Conservation (phyloP, 2,797 vertebrate genomes). For the Ctenochaetus hawaiiensis region DNA sequence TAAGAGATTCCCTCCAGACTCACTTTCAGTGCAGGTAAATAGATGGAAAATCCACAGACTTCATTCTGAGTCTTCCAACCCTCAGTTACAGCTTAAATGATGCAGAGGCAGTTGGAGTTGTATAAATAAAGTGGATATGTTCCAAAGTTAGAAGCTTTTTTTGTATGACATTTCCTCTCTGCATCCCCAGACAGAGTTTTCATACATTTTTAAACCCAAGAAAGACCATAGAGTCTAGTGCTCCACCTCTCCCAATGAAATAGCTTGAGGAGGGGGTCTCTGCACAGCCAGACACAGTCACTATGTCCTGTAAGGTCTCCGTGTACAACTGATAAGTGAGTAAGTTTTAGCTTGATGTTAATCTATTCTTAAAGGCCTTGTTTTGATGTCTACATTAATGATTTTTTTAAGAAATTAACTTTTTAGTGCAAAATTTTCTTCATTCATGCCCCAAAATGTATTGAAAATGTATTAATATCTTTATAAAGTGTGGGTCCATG, state of each 20-base stretch:
- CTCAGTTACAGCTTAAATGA: neutral
- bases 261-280: neutral
- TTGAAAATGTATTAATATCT: neutral
- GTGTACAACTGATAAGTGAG: neutral
- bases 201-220: neutral
- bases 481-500: neutral
- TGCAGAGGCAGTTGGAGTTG: too few species aligned
- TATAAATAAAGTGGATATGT: neutral
- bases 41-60: neutral
- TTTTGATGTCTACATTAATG: neutral
- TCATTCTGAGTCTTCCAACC: neutral
- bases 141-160: neutral
- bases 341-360: neutral
- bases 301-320: neutral
- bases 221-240: neutral
- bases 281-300: neutral
- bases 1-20: too few species aligned
- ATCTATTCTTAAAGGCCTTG: neutral
- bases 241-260: neutral
- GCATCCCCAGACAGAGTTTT: neutral
- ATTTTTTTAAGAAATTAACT: conserved; percentile 5
- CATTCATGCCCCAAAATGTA: too few species aligned
- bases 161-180: neutral
- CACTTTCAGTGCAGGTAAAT: neutral
- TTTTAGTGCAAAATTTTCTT: conserved; percentile 8